A percentile compares a stretch with the other conserved stretches of the same genome.
Conservation (phyloP, 2,113 vertebrate genomes). For the Cariama cristata region DNA sequence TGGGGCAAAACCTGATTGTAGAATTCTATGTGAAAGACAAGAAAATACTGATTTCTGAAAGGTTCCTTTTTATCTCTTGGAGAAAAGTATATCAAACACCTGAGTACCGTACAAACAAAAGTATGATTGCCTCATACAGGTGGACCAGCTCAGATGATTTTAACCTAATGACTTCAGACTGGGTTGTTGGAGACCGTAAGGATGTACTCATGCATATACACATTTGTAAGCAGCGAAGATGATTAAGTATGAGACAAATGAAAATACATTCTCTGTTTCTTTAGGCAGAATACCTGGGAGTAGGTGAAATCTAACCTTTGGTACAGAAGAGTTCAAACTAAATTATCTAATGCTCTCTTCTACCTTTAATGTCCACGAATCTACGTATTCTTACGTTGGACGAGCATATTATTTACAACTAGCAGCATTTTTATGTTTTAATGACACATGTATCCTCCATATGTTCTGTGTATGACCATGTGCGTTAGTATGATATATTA, state of each 20-base stretch:
- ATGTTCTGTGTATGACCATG: not conserved
- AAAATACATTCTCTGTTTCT: not conserved
- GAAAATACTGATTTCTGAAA: not conserved
- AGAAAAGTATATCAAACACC: not conserved
- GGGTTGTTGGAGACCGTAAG: not conserved
- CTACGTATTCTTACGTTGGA: not conserved
- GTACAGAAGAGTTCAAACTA: not conserved
- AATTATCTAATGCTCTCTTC: not conserved
- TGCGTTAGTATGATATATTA: not conserved
- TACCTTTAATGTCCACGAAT: not conserved
- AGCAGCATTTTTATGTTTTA: not conserved
- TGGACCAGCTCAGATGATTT: not conserved
- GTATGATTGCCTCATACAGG: not conserved
- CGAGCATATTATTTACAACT: not conserved
- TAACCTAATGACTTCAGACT: not conserved
- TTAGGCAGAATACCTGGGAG: not conserved
- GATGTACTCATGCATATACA: too few species aligned
- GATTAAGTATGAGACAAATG: not conserved
- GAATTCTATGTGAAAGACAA: not conserved
- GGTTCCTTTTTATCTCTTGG: not conserved
- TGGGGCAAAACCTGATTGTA: not conserved
- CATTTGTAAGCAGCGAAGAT: not conserved
- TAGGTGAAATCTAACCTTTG: not conserved
- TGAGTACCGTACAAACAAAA: not conserved
- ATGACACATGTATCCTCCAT: not conserved